Percentiles rank a stretch among this genome's conserved stretches.
These are phyloP conservation scores for Yponomeuta cagnagella DNA, from an alignment of 2,888 invertebrate genomes.

Conservation along the genomic window DNA sequence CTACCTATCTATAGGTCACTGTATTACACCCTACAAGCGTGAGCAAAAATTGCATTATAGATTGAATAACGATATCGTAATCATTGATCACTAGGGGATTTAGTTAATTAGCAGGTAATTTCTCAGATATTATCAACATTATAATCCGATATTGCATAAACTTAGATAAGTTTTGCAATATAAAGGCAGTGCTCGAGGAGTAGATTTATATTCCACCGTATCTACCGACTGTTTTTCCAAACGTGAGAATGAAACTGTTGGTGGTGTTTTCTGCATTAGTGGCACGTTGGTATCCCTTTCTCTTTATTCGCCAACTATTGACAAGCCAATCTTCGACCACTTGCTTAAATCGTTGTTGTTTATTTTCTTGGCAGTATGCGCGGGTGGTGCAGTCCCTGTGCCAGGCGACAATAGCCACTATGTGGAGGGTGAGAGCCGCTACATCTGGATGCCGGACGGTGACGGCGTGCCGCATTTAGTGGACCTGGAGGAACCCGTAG, in stretches of 20 bases:
- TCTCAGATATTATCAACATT: neutral
- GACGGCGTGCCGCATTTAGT: slow-evolving; percentile 42
- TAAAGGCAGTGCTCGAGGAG: neutral
- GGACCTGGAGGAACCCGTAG: slow-evolving; percentile 37
- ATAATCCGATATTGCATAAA: neutral
- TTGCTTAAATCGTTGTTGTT: too few relatives aligned
- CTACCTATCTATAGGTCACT: too few relatives aligned
- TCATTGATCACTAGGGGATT: too few relatives aligned
- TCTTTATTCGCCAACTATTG: too few relatives aligned
- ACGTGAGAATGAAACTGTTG: neutral
- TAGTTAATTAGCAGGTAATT: too few relatives aligned
- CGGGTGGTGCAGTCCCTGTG: slow-evolving; percentile 32
- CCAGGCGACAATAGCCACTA: slow-evolving; percentile 49
- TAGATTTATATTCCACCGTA: neutral
- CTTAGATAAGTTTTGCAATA: neutral
- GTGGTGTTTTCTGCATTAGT: neutral
- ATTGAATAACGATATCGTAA: too few relatives aligned
- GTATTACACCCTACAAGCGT: too few relatives aligned
- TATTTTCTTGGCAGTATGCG: slow-evolving; percentile 28
- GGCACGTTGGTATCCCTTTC: neutral
- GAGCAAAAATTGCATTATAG: too few relatives aligned
- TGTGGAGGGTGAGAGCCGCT: slow-evolving; percentile 45
- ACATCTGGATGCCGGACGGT: slow-evolving; percentile 51
- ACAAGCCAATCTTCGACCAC: too few relatives aligned
- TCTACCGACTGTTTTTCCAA: neutral